phyloP scores from a whole-genome alignment of 1,140 invertebrate genomes.

The Ridgeia piscesae region DNA sequence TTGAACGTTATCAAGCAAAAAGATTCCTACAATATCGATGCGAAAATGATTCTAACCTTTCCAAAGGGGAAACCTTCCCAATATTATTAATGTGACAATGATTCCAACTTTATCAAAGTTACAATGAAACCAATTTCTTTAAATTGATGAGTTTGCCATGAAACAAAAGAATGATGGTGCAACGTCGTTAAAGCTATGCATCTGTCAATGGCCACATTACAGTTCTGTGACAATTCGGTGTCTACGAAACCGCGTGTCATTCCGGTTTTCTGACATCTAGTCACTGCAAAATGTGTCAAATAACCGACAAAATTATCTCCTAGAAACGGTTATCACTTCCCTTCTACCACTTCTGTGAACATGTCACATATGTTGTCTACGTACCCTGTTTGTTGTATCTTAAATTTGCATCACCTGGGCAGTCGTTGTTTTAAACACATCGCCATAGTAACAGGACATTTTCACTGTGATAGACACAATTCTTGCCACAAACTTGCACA shows the following conservation, averaged over 20 bases:
- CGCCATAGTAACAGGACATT: neutral
- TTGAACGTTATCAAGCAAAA: neutral
- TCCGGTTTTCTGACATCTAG: neutral
- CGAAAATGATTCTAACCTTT: neutral
- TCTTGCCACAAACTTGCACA: neutral
- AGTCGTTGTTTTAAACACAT: neutral
- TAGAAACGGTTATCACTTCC: neutral
- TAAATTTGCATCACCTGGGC: neutral
- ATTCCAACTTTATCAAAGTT: neutral
- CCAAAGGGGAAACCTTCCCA: neutral
- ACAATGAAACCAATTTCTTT: neutral
- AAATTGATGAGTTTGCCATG: neutral
- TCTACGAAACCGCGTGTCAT: neutral
- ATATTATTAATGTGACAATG: neutral
- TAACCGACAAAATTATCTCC: neutral
- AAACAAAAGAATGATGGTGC: neutral
- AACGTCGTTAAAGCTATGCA: neutral
- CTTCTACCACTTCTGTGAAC: neutral
- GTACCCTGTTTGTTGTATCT: neutral
- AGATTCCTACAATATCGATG: neutral
- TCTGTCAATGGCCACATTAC: neutral
- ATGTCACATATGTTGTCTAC: neutral
- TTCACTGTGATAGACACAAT: neutral
- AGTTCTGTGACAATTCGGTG: neutral
- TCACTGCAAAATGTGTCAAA: neutral